phyloP scores from a whole-genome alignment of 2,888 invertebrate species.

The Caenorhabditis sp. region DNA sequence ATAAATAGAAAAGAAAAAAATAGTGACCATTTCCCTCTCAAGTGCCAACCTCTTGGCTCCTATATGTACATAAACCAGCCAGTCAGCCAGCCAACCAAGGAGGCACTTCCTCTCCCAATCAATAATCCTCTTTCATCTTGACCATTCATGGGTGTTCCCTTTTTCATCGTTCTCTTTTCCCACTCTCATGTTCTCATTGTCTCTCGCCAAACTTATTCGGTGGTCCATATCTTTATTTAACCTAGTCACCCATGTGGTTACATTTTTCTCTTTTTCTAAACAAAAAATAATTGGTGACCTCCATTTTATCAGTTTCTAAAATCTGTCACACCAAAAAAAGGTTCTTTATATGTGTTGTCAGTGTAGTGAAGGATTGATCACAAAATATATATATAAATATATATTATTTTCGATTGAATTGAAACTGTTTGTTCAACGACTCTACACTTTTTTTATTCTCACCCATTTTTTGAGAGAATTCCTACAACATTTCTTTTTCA shows the following conservation, averaged over 20 bases:
- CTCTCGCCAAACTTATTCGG: background rate
- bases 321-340: background rate
- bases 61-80: background rate
- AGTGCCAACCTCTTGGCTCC: slow-evolving; percentile 4
- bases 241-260: too few relatives aligned
- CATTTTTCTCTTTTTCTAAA: too few relatives aligned
- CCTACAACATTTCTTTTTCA: background rate
- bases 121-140: slow-evolving; percentile 1
- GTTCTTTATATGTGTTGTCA: background rate
- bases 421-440: slow-evolving; percentile 44
- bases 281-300: background rate
- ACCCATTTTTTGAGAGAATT: background rate
- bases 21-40: slow-evolving; percentile 1
- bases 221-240: background rate
- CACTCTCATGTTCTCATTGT: background rate
- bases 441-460: slow-evolving; percentile 14
- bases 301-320: background rate
- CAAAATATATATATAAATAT: background rate
- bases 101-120: background rate
- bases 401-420: slow-evolving; percentile 12
- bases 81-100: background rate
- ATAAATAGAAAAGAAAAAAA: background rate
- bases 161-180: background rate
- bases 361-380: background rate
- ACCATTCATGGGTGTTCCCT: background rate